Percentiles rank a stretch among this genome's conserved stretches.
These are phyloP conservation scores for Caenorhabditis latens DNA, from an alignment of 1,140 invertebrate genomes.

Conservation along the genomic window DNA sequence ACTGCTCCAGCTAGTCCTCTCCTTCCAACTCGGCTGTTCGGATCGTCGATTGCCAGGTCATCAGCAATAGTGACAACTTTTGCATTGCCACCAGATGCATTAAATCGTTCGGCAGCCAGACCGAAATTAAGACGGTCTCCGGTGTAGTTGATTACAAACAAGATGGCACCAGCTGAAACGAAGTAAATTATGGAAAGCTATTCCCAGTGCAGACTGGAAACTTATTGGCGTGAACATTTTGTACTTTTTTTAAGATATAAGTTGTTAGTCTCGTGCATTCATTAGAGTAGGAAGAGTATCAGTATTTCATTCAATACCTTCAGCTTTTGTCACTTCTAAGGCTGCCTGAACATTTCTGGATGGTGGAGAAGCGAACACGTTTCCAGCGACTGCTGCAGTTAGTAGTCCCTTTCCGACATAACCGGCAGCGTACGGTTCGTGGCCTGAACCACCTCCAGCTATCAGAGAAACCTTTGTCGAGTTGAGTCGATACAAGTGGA, in stretches of 20 bases:
- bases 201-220: no score
- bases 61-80: slow-evolving; percentile 73
- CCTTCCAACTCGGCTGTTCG: slow-evolving; percentile 81
- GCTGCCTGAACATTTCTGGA: slow-evolving; percentile 83
- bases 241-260: slow-evolving; percentile 62
- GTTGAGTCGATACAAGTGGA: slow-evolving; percentile 81
- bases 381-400: slow-evolving; percentile 84
- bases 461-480: slow-evolving; percentile 83
- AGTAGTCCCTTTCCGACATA: slow-evolving; percentile 86
- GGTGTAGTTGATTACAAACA: slow-evolving; percentile 88
- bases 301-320: slow-evolving; percentile 64
- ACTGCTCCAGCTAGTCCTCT: slow-evolving; percentile 85
- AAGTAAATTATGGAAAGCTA: no score
- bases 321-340: slow-evolving; percentile 78
- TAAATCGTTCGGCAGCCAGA: slow-evolving; percentile 82
- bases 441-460: slow-evolving; percentile 87
- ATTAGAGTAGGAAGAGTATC: no score
- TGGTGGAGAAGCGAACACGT: slow-evolving; percentile 85
- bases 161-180: slow-evolving; percentile 83
- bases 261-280: no score
- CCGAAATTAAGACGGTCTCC: slow-evolving; percentile 90
- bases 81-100: slow-evolving; percentile 79
- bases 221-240: slow-evolving; percentile 79
- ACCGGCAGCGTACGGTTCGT: slow-evolving; percentile 86
- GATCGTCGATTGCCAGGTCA: slow-evolving; percentile 74